phyloP scores from a whole-genome alignment of 1,140 invertebrate genomes.

The Orussus abietinus region DNA sequence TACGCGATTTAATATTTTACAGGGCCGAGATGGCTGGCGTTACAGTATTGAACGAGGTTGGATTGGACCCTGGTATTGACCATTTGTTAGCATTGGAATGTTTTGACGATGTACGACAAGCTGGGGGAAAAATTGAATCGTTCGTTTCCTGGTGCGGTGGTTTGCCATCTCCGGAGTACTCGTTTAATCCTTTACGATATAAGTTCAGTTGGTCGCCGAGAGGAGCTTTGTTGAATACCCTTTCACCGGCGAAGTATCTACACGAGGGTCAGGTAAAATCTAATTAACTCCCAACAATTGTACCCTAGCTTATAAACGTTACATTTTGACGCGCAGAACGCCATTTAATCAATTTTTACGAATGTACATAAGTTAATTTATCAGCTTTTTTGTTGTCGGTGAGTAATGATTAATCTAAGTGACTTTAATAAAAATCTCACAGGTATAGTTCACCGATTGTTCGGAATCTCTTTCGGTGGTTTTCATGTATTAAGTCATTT shows the following conservation, averaged over 20 bases:
- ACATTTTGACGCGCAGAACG: too few relatives aligned
- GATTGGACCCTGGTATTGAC: constrained; percentile 96
- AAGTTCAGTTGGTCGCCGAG: constrained; percentile 98
- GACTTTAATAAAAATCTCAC: neutral
- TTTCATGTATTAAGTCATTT: neutral
- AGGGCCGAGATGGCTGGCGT: constrained; percentile 81
- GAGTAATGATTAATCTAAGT: constrained; percentile 1
- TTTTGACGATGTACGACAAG: constrained; percentile 84
- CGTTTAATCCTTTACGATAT: constrained; percentile 90
- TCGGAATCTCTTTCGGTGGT: neutral
- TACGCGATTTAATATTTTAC: too few relatives aligned
- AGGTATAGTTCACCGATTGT: neutral
- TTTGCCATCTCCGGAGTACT: constrained; percentile 91
- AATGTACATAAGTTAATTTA: too few relatives aligned
- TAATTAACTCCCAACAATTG: too few relatives aligned
- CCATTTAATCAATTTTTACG: too few relatives aligned
- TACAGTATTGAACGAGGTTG: constrained; percentile 91
- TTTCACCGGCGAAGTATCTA: constrained; percentile 84
- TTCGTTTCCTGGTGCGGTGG: constrained; percentile 98
- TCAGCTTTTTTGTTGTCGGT: neutral
- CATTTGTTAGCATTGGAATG: constrained; percentile 96
- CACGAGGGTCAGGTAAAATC: constrained; percentile 75
- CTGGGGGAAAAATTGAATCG: constrained; percentile 81
- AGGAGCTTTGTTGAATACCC: constrained; percentile 84
- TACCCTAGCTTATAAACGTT: too few relatives aligned